Evolutionary conservation across 2,797 vertebrate species (phyloP).

Genomic region (Meda fulgida): DNA sequence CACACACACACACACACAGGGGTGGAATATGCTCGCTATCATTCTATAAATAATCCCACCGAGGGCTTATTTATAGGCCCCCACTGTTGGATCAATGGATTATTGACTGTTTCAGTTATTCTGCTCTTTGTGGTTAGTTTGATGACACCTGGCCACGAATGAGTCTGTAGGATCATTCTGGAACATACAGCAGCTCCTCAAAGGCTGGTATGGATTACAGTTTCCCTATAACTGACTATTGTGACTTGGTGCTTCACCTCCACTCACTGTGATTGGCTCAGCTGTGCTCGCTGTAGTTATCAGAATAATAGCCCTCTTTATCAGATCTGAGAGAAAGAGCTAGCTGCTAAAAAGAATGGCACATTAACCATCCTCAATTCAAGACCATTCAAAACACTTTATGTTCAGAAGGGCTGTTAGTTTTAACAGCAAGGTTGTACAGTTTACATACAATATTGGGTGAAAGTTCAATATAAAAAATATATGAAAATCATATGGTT

Average conservation of each 20-base stretch:
- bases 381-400: slow-evolving; percentile 9
- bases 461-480: neutral
- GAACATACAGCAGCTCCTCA: slow-evolving; percentile 83
- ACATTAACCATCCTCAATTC: slow-evolving; percentile 15
- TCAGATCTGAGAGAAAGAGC: slow-evolving; percentile 14
- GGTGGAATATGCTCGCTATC: slow-evolving; percentile 72
- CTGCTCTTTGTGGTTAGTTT: slow-evolving; percentile 86
- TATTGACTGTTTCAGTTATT: slow-evolving; percentile 80
- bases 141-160: slow-evolving; percentile 80
- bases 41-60: slow-evolving; percentile 81
- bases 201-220: slow-evolving; percentile 85
- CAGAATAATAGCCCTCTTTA: slow-evolving; percentile 39
- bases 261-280: slow-evolving; percentile 24
- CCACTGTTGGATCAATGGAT: slow-evolving; percentile 76
- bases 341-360: neutral
- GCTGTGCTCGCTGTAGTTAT: slow-evolving; percentile 31
- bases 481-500: neutral
- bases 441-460: neutral
- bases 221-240: slow-evolving; percentile 83
- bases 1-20: neutral
- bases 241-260: slow-evolving; percentile 71
- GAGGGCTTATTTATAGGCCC: slow-evolving; percentile 20
- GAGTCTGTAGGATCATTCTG: slow-evolving; percentile 84
- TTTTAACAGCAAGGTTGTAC: neutral
- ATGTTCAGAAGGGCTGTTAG: neutral